Base-by-base conservation (phyloP, 2,113 vertebrate genomes). In the Clarias magur region DNA sequence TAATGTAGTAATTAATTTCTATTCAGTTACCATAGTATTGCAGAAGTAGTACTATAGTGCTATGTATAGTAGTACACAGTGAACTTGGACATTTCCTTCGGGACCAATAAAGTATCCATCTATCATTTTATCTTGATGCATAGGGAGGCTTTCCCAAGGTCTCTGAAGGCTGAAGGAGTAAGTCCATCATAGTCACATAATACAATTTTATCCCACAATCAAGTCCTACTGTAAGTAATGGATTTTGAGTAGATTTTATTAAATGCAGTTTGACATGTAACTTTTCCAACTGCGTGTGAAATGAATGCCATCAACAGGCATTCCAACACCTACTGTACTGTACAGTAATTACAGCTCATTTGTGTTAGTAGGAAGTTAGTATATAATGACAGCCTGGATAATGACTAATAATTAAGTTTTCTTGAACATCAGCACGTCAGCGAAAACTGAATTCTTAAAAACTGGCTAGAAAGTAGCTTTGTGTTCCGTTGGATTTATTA, bases 401-500 rank as follows among this genome's bases (percentile, higher is more conserved):
- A 56, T 16, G 76, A 79, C 53, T 11, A 30, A 54, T 63, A 48
- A 53, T 27, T n/a, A 10, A 78, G 38, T 6, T 54, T 30, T 78
- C 48, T 85, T 34, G 48, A 48, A 48, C 48, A 60, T 23, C 53
- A 57, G 11, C 56, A 19, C 72, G 12, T 27, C 70, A 60, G 16
- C 0, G 8, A 73, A 63, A 63, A 62, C 13, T 21, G 30, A 67
- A 86, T 86, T 80, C 53, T 54, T 25, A 62, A 53, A 80, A 57
- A 80, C 23, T 68, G 27, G 62, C n/a, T 54, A 25, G 62, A 59
- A 86, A 80, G 25, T 54, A 86, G 78, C 27, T 34, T 5, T 80
- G 3, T 65, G 54, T 85, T 86, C 68, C n/a, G 65, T 59, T 57
- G 62, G 38, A 42, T 72, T 30, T 48, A 79, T 87, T 89, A 85